Evolutionary conservation across 2,113 vertebrate species (phyloP), one percentile per base, ranked within the genome.

Genomic region (Phyllopteryx taeniolatus): DNA sequence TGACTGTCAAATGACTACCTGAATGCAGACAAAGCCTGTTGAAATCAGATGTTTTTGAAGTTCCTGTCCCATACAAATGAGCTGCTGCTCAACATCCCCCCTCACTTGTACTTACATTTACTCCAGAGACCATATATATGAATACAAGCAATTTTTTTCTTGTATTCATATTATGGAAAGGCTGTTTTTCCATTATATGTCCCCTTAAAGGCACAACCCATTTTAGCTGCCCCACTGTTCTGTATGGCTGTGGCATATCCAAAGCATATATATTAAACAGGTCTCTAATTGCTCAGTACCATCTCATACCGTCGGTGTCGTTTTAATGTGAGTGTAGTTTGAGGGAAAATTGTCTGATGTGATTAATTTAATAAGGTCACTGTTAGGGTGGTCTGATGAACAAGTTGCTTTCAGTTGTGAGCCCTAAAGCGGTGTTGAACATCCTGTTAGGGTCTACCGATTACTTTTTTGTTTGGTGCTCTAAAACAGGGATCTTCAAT

Each of bases 391-490:
- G 56, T 10, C 33, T 17, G 67, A 65, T 11, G 67, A 12, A 56
- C 20, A 17, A 43, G 8, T 3, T 42, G 51, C 12, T 8, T 9
- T n/a, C 19, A 53, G 51, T 53, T 7, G 11, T 57, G n/a, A 8
- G 4, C 64, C 61, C 53, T 15, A 19, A 31, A 54, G 14, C 20
- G 8, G 2, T 10, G 1, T 2, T 9, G 22, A 47, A 56, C 68
- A n/a, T 65, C 70, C 68, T 46, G 54, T 47, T 67, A 2, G 0
- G 70, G 1, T 73, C 9, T 46, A 10, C 13, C 11, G 9, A 7
- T 44, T 15, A 2, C 44, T 68, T 65, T 46, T 70, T n/a, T 14
- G 44, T 13, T 71, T 74, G 71, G 56, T 17, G 7, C 63, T 67
- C 27, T 20, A n/a, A 76, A 57, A 46, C 56, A 13, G 12, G 27